Evolutionary conservation across 2,797 vertebrate genomes (phyloP), one percentile per base, ranked within the genome.

Genomic region (Dromococcyx pavoninus): DNA sequence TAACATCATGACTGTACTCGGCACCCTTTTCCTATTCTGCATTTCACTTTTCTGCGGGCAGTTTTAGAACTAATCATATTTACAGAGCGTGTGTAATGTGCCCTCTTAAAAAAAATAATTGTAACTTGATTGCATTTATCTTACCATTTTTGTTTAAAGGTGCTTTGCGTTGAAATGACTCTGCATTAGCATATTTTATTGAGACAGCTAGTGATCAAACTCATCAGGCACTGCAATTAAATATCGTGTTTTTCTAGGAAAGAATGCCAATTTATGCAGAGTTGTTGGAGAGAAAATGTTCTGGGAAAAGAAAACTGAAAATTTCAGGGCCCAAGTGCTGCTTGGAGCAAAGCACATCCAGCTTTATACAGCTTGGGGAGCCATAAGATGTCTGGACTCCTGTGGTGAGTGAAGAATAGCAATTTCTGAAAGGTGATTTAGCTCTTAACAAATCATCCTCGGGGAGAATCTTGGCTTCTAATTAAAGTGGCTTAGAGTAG

Each of bases 121-220:
- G 92, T 73, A 33, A 88, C 79, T 91, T 96, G 92, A 95, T 97
- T 93, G 62, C 87, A 57, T 90, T 80, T 96, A 92, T 88, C 92
- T 96, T 75, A 74, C 57, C 86, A 90, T 95, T 97, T 97, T 97
- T 96, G 75, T 95, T 95, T 89, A 87, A 97, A 93, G 88, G 73
- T 95, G 51, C 61, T 95, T 95, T 89, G 92, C 96, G 96, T 90
- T 50, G 80, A 96, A 97, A 97, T 96, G 10, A 22, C 13, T 94
- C 72, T 71, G 35, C 46, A 94, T 97, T 97, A 97, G 94, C 95
- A 95, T 96, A 60, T 92, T 93, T 96, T 97, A 94, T 90, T 95
- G 95, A 97, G 88, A 91, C 83, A 96, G 77, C 76, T 71, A 95
- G 83, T 88, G 93, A 96, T 96, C 90, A 95, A 88, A 96, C 61